These are phyloP conservation scores for Pardosa pseudoannulata DNA, from an alignment of 2,888 invertebrate genomes.

Conservation along the genomic window DNA sequence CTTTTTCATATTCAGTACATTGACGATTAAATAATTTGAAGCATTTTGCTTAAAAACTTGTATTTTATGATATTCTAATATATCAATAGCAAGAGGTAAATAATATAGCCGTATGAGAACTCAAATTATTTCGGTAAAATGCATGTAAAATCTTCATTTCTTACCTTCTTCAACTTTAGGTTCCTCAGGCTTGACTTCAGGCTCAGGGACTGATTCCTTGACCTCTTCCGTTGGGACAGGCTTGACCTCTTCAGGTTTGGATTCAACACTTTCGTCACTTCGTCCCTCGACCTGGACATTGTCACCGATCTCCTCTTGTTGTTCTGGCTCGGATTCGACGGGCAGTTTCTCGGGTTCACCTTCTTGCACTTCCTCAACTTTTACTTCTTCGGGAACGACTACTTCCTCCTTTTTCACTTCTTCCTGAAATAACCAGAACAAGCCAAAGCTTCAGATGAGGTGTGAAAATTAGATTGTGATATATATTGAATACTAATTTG, in stretches of 20 bases:
- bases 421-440: not conserved
- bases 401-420: slow-evolving; percentile 1
- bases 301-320: slow-evolving; percentile 33
- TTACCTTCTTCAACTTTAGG: not conserved
- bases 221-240: not conserved
- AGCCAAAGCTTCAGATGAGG: not conserved
- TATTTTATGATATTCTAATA: too few species aligned
- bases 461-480: too few species aligned
- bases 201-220: not conserved
- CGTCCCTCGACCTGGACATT: slow-evolving; percentile 21
- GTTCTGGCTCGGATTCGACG: slow-evolving; percentile 17
- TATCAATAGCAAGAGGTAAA: too few species aligned
- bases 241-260: slow-evolving; percentile 32
- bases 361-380: slow-evolving; percentile 15
- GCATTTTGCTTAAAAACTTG: too few species aligned
- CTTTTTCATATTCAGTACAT: too few species aligned
- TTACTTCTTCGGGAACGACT: not conserved
- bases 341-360: slow-evolving; percentile 23
- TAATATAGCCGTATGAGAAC: too few species aligned
- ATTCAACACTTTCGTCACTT: slow-evolving; percentile 33
- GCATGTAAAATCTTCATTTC: too few species aligned
- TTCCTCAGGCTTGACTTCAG: not conserved
- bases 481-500: too few species aligned
- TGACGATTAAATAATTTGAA: too few species aligned
- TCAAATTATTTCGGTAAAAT: too few species aligned